Evolutionary conservation across 2,888 invertebrate genomes (phyloP).

Genomic region (Sycophila texana): DNA sequence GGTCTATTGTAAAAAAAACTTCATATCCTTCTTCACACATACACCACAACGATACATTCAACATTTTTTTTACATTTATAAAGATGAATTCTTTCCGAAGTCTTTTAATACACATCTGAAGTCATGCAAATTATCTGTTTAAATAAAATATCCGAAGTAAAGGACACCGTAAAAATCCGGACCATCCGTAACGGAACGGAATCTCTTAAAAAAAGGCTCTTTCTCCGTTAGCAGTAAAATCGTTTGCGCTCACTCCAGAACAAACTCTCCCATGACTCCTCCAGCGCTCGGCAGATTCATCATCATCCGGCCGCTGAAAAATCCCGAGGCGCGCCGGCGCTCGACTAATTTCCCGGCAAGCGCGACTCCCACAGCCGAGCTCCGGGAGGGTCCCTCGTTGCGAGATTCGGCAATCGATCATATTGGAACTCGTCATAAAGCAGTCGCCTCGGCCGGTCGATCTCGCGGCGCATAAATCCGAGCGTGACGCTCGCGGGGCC

Average conservation of each 20-base stretch:
- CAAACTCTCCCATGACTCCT: slow-evolving; percentile 22
- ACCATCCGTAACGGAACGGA: too few relatives aligned
- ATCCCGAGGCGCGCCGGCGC: not conserved
- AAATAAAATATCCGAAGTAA: too few relatives aligned
- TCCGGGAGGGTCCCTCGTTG: not conserved
- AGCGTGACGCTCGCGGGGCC: slow-evolving; percentile 40
- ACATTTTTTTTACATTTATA: too few relatives aligned
- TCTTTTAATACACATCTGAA: too few relatives aligned
- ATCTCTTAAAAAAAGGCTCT: too few relatives aligned
- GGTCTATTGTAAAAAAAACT: too few relatives aligned
- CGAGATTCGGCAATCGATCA: slow-evolving; percentile 52
- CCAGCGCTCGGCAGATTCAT: not conserved
- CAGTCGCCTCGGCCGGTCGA: slow-evolving; percentile 40
- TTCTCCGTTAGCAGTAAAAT: not conserved
- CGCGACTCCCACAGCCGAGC: slow-evolving; percentile 25
- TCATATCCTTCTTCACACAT: too few relatives aligned
- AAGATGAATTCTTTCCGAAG: too few relatives aligned
- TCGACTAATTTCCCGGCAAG: slow-evolving; percentile 49
- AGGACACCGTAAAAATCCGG: too few relatives aligned
- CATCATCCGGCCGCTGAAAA: slow-evolving; percentile 34
- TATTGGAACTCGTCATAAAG: slow-evolving; percentile 49
- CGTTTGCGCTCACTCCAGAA: slow-evolving; percentile 13
- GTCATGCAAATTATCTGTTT: too few relatives aligned
- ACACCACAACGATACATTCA: too few relatives aligned
- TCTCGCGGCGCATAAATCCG: slow-evolving; percentile 52